Base-by-base conservation (phyloP, 2,888 invertebrate species). In the Cephus runcator region DNA sequence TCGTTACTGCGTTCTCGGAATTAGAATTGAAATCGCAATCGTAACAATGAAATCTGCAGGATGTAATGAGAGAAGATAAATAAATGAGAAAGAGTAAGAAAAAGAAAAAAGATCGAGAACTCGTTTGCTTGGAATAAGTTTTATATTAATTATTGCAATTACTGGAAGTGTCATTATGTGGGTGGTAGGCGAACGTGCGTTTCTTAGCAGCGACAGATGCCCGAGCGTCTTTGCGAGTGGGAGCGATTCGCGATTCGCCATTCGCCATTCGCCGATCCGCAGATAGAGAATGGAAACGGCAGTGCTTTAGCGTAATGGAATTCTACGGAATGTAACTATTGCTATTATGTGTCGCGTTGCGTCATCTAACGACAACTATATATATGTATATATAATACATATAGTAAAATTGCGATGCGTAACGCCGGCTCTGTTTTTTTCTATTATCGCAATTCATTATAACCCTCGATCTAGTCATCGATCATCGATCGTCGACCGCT, bases 301-400 rank as follows among this genome's bases (percentile, higher is more conserved):
- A 34, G 35, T 73, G 78, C 78, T 76, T 76, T 86, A 87, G 85
- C 86, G 86, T 87, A 87, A 87, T 87, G 87, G 87, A 87, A 87
- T 86, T 85, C 83, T 84, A 83, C 85, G 87, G 87, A 87, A 87
- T 85, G 87, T 84, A 74, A n/a, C 74, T 15, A 86, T 85, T 34
- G 71, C 71, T 56, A 56, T 56, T 56, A 23, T 56, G 56, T 56
- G 23, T 15, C 56, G 23, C 9, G 56, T 56, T 56, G 56, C 56
- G 56, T 56, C 56, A 56, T 15, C 56, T 56, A 56, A 23, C 56
- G 23, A 23, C 23, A 23, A 23, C n/a, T n/a, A 15, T 36, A 56
- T 56, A 3, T 4, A 23, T 23, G 35, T 35, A 40, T 40, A 40
- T 40, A 56, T 9, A 23, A 40, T 40, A 56, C 23, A 23, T 56